These are phyloP conservation scores for Oplegnathus fasciatus DNA, from an alignment of 2,113 vertebrate species.

Conservation along the genomic window DNA sequence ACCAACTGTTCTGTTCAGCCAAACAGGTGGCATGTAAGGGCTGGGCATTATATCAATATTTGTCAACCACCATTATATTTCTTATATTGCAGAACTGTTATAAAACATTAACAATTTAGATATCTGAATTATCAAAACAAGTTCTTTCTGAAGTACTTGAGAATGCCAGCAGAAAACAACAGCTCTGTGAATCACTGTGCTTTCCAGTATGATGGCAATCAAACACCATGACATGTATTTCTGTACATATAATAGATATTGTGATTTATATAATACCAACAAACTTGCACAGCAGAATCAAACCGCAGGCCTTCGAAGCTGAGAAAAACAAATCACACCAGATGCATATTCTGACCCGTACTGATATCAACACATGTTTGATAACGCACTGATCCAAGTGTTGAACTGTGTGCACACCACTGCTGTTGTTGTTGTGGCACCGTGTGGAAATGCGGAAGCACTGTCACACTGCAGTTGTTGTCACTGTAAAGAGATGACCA, in stretches of 20 bases:
- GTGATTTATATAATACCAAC: not conserved
- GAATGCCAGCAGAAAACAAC: not conserved
- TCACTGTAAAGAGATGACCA: slow-evolving; percentile 1
- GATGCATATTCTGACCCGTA: not conserved
- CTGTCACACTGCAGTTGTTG: slow-evolving; percentile 43
- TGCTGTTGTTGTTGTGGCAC: slow-evolving; percentile 1
- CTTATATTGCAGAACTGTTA: accelerated
- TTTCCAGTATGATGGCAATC: not conserved
- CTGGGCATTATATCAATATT: not conserved
- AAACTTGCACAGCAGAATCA: not conserved
- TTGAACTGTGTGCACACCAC: not conserved
- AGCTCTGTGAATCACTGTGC: no score
- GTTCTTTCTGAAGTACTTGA: not conserved
- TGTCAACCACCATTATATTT: not conserved
- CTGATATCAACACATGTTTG: not conserved
- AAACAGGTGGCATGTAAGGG: not conserved
- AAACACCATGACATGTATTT: not conserved
- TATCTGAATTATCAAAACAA: not conserved
- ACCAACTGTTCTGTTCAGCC: not conserved
- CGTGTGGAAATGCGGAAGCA: slow-evolving; percentile 16
- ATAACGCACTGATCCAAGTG: not conserved
- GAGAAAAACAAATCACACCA: not conserved
- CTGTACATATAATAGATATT: not conserved
- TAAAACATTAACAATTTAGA: not conserved
- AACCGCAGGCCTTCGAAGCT: no score